Evolutionary conservation across 2,797 vertebrate genomes (phyloP), one percentile per base, ranked within the genome.

Genomic region (Urosaurus nigricauda): DNA sequence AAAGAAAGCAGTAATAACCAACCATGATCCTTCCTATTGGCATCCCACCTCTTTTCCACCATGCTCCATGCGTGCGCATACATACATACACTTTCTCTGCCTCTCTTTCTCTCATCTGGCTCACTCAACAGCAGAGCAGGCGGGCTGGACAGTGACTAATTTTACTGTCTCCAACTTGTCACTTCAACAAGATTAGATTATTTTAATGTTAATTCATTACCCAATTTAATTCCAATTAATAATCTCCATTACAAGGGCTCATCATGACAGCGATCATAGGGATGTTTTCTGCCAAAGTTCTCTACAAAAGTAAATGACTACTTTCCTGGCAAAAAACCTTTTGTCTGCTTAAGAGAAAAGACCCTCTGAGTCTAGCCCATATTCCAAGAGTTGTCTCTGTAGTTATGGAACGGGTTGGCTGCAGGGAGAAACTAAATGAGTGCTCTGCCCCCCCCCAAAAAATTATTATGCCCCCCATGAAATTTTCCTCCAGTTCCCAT

Each of bases 161-260:
- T 89, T 74, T 83, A 90, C 92, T 37, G 1, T 88, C 93, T 92
- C 91, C 88, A 77, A 73, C 13, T 81, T 93, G 93, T 82, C 84
- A 93, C 87, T 93, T 93, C 83, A 93, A 90, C 53, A 93, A 92
- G 93, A 96, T 91, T 91, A 91, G 89, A 88, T 93, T 95, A 94
- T 94, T 96, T 96, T 93, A 94, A 94, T 94, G 94, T 95, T 95
- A 96, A 96, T 95, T 93, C 74, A 93, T 90, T 91, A 91, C 74
- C 87, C 94, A 90, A 95, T 95, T 95, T 95, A 93, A 93, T 89
- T 78, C 79, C 56, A 93, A 93, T 95, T 95, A 95, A 94, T 92
- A 89, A 92, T 83, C 85, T 87, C 80, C 40, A 86, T 89, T 68
- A 78, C 85, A 90, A 85, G 88, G 90, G 19, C 87, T 53, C 90